Conservation (phyloP, 2,888 invertebrate genomes). For the Aleiodes alternator region DNA sequence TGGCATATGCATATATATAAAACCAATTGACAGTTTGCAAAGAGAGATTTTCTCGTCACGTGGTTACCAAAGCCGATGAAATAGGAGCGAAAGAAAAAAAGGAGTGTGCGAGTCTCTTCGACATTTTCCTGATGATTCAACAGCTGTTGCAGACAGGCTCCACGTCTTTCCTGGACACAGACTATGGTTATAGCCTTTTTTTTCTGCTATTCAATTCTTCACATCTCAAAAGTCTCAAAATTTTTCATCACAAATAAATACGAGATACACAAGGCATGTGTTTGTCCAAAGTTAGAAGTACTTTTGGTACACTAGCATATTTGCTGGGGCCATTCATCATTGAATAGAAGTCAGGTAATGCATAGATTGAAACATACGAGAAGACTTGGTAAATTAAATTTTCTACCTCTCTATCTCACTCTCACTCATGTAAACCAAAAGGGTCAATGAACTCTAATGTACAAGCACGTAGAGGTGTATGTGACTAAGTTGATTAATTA, state of each 20-base stretch:
- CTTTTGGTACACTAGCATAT: background rate
- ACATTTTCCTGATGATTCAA: background rate
- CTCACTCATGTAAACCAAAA: background rate
- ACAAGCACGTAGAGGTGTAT: constrained; percentile 19
- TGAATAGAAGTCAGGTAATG: constrained; percentile 12
- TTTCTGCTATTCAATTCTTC: background rate
- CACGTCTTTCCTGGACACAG: background rate
- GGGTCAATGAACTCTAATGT: constrained; percentile 33
- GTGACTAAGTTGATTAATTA: constrained; percentile 36
- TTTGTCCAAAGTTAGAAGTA: background rate
- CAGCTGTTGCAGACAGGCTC: background rate
- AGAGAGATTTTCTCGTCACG: constrained; percentile 16
- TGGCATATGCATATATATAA: constrained; percentile 3
- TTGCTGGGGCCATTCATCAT: constrained; percentile 21
- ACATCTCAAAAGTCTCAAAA: background rate
- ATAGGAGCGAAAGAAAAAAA: background rate
- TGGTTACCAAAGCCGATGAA: background rate
- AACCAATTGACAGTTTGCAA: constrained; percentile 19
- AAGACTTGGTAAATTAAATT: constrained; percentile 30
- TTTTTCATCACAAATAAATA: constrained; percentile 13
- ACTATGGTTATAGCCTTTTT: background rate
- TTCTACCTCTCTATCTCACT: background rate
- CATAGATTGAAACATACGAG: constrained; percentile 17
- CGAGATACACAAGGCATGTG: background rate
- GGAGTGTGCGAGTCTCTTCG: background rate